Base-by-base conservation (phyloP, 1,140 invertebrate genomes). In the Thaumatotibia leucotreta region DNA sequence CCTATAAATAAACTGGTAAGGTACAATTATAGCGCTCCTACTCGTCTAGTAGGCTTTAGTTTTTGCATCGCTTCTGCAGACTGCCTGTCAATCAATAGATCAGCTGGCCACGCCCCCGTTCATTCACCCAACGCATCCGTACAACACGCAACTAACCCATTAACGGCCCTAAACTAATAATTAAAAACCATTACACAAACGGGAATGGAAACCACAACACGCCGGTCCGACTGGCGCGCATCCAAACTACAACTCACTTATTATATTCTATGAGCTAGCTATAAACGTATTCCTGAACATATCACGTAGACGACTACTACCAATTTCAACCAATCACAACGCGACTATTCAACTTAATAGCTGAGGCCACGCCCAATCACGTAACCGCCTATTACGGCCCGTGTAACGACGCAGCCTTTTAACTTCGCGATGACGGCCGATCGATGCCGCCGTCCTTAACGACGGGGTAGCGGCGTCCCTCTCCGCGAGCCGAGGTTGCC, bases 331-430 rank as follows among this genome's bases (percentile, higher is more conserved):
- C 88, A 91, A 91, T 91, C 88, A 89, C 81, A 78, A 72, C 76
- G 84, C 84, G 86, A 88, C 88, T 86, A 91, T 91, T 89, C 86
- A 87, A 87, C 84, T 88, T 89, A 89, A 89, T 91, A 91, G 85
- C 71, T 70, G 52, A 74, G 67, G 84, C 88, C 88, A 89, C 88
- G 88, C 88, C 88, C 88, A 81, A 83, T 89, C 88, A 91, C 88
- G 88, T 91, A 88, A 86, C 88, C 88, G 88, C 88, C 88, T 91
- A 91, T 91, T 91, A 91, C 86, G 82, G 82, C 73, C 80, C 83
- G 84, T 85, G 83, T 91, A 89, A 89, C 85, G 85, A 89, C 83
- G 86, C 80, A 89, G 88, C 82, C 86, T 89, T 89, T 91, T 89
- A 91, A 89, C 83, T 87, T 71, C 62, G 67, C 82, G 84, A 82